Conservation (phyloP, 2,888 invertebrate species). For the Caenorhabditis panamensis region DNA sequence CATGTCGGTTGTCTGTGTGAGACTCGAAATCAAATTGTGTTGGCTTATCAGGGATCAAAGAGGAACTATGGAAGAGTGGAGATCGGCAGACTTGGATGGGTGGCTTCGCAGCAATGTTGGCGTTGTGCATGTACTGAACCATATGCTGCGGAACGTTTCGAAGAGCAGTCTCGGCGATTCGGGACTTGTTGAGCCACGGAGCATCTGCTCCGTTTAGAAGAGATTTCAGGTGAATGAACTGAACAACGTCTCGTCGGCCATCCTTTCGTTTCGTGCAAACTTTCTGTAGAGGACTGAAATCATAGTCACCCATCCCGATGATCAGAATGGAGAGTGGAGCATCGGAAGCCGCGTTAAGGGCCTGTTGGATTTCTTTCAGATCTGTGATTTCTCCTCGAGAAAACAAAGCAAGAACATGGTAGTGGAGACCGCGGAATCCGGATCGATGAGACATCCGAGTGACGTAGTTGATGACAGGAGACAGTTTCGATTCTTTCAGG, state of each 20-base stretch:
- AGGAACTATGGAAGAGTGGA: constrained; percentile 71
- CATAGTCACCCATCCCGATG: constrained; percentile 77
- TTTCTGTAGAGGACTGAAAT: constrained; percentile 68
- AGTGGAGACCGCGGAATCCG: constrained; percentile 72
- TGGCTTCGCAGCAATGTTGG: constrained; percentile 72
- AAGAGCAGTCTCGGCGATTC: constrained; percentile 66
- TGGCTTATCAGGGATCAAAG: constrained; percentile 72
- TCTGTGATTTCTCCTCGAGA: constrained; percentile 76
- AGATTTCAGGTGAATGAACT: constrained; percentile 65
- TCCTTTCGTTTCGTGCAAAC: constrained; percentile 60
- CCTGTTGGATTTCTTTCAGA: constrained; percentile 73
- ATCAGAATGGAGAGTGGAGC: constrained; percentile 79
- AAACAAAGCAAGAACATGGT: constrained; percentile 76
- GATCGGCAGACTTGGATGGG: constrained; percentile 74
- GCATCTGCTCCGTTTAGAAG: constrained; percentile 66
- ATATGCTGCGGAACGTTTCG: constrained; percentile 67
- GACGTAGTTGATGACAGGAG: constrained; percentile 78
- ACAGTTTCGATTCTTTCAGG: constrained; percentile 74
- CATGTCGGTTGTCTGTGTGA: constrained; percentile 16
- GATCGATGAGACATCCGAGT: constrained; percentile 71
- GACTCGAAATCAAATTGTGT: constrained; percentile 69
- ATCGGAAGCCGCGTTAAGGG: constrained; percentile 74
- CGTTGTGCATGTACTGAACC: constrained; percentile 70
- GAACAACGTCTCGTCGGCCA: constrained; percentile 63
- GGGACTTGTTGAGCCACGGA: constrained; percentile 62